Conservation (phyloP, 2,797 vertebrate species). For the Girardinus metallicus region DNA sequence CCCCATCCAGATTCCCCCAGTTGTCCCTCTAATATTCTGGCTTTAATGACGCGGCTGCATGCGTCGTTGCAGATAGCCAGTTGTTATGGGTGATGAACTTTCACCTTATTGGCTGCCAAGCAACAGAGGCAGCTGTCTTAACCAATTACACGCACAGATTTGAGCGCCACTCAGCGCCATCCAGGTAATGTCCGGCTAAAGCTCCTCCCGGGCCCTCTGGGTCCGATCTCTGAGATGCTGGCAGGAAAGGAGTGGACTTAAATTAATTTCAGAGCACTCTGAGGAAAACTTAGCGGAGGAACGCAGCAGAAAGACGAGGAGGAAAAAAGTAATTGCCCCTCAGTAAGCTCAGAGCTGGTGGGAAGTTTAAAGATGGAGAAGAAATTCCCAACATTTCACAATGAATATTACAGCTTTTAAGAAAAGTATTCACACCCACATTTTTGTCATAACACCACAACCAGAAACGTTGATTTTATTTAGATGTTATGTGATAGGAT, state of each 20-base stretch:
- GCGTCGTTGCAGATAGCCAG: conserved; percentile 65
- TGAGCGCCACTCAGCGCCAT: conserved; percentile 76
- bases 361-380: conserved; percentile 38
- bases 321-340: conserved; percentile 56
- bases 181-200: conserved; percentile 78
- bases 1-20: conserved; percentile 28
- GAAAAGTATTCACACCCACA: background rate
- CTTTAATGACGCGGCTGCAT: conserved; percentile 72
- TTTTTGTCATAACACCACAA: background rate
- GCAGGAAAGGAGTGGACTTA: conserved; percentile 45
- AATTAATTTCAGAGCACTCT: conserved; percentile 66
- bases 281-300: conserved; percentile 70
- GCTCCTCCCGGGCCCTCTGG: conserved; percentile 61
- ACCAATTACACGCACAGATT: conserved; percentile 80
- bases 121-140: conserved; percentile 81
- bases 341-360: conserved; percentile 46
- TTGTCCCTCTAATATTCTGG: conserved; percentile 58
- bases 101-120: conserved; percentile 76
- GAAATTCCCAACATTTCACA: conserved; percentile 18
- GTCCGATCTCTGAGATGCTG: conserved; percentile 39
- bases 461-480: background rate
- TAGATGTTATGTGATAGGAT: background rate
- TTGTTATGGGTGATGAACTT: conserved; percentile 80
- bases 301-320: conserved; percentile 43
- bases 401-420: conserved; percentile 15